Evolutionary conservation across 2,113 vertebrate genomes (phyloP).

Genomic region (Isichthys henryi): DNA sequence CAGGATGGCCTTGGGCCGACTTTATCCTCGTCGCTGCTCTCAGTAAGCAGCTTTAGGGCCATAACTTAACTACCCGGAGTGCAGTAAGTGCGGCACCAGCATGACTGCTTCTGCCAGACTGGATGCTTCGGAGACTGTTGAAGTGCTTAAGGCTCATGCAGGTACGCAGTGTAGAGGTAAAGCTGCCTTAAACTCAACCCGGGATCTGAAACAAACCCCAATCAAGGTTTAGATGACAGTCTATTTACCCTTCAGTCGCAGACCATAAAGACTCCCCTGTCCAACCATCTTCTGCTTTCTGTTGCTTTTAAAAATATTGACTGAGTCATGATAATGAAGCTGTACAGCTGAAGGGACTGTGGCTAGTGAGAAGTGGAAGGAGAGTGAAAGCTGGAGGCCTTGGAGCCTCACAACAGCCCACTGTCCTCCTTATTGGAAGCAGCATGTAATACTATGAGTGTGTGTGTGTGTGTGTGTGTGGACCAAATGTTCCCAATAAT

Average conservation of each 20-base stretch:
- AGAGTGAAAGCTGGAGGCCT: background rate
- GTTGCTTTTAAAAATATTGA: background rate
- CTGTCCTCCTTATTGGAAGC: background rate
- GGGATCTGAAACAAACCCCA: background rate
- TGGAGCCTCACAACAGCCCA: background rate
- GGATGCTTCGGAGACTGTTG: background rate
- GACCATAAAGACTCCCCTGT: background rate
- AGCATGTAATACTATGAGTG: background rate
- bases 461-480: background rate
- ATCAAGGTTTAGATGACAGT: background rate
- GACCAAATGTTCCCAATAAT: too few species aligned
- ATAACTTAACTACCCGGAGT: background rate
- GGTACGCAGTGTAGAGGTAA: background rate
- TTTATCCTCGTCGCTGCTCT: background rate
- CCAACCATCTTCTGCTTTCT: background rate
- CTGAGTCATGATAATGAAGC: background rate
- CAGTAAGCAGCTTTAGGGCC: too few species aligned
- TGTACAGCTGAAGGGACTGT: background rate
- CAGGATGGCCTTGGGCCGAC: background rate
- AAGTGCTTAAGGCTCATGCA: background rate
- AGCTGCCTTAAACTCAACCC: background rate
- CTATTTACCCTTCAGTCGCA: background rate
- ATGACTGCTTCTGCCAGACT: background rate
- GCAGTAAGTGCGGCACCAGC: background rate
- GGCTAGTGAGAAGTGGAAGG: background rate